phyloP scores from a whole-genome alignment of 2,888 invertebrate species.

The Synanthedon myopaeformis region DNA sequence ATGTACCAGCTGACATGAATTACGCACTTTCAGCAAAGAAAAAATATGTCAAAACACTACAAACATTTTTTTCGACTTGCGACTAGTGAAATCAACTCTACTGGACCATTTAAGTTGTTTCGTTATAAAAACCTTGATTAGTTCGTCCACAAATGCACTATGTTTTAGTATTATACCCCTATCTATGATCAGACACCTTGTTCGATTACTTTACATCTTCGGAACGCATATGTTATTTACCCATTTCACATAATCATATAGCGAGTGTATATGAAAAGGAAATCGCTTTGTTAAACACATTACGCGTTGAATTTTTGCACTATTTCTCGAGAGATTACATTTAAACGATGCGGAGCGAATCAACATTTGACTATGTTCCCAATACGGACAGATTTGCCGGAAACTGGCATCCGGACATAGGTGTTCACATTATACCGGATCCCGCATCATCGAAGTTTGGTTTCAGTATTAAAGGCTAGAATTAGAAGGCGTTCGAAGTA shows the following conservation, averaged over 20 bases:
- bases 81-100: conserved; percentile 72
- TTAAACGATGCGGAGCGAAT: background rate
- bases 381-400: no score
- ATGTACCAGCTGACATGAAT: conserved; percentile 69
- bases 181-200: conserved; percentile 46
- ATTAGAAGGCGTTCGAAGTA: no score
- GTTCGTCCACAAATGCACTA: conserved; percentile 64
- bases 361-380: background rate
- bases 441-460: no score
- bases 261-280: conserved; percentile 48
- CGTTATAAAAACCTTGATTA: conserved; percentile 47
- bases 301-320: no score
- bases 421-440: no score
- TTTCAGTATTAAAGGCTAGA: no score
- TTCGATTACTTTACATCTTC: conserved; percentile 27
- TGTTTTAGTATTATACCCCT: conserved; percentile 60
- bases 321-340: conserved; percentile 1
- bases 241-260: conserved; percentile 48
- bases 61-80: conserved; percentile 68
- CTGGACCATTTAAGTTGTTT: conserved; percentile 61
- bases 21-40: conserved; percentile 73
- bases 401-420: no score
- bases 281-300: conserved; percentile 6
- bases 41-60: conserved; percentile 72
- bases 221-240: conserved; percentile 1